Percentiles rank a stretch among this genome's conserved stretches.
phyloP scores from a whole-genome alignment of 2,888 invertebrate species.

The Villa cingulata region DNA sequence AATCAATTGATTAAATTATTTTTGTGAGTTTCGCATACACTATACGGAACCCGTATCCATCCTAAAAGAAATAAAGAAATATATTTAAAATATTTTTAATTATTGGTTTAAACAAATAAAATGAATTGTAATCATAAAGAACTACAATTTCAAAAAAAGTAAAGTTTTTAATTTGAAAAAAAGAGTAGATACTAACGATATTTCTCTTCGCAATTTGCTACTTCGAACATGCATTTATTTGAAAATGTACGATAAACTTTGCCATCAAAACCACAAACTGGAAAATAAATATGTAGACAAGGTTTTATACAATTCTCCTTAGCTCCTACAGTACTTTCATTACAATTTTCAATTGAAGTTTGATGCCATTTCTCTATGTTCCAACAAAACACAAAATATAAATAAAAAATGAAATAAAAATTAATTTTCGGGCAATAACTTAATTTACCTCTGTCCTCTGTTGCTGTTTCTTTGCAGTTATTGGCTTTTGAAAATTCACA shows the following conservation, averaged over 20 bases:
- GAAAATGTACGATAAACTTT: neutral
- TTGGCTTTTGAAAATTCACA: neutral
- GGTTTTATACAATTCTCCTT: neutral
- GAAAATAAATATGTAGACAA: constrained; percentile 1
- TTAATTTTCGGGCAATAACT: neutral
- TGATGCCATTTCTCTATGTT: neutral
- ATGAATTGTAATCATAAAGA: no score
- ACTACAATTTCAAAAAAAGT: no score
- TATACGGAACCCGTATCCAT: no score
- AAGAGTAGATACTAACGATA: neutral
- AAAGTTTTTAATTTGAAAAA: no score
- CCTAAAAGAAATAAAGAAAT: no score
- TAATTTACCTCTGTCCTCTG: neutral
- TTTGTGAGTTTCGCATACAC: no score
- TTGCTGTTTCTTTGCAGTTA: neutral
- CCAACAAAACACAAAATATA: neutral
- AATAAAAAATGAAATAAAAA: neutral
- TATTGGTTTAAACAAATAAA: no score
- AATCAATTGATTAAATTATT: no score
- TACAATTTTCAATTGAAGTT: neutral
- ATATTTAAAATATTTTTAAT: no score
- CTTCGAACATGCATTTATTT: constrained; percentile 3
- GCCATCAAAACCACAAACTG: constrained; percentile 7
- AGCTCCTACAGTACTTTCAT: neutral
- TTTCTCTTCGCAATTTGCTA: neutral